Evolutionary conservation across 2,113 vertebrate genomes (phyloP), one percentile per base, ranked within the genome.

Genomic region (Brevimyrus niger): DNA sequence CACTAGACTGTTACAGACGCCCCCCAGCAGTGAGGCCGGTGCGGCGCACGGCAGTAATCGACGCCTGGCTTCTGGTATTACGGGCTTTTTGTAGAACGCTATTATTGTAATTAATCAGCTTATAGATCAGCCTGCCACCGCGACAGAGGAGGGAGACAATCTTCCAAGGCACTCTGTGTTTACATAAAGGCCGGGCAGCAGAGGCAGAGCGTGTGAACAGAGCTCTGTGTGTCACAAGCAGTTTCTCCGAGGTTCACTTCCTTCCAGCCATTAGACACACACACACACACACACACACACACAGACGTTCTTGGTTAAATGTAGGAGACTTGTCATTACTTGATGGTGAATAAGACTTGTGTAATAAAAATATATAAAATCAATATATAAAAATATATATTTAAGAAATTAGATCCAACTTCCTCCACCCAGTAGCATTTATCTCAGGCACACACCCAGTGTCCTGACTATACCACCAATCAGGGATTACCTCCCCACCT

Each of bases 351-450:
- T 27, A 21, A 6, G 76, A 44, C 27, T 46, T 23, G 0, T 38
- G 55, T 27, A 47, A 15, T 13, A 23, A 27, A 31, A 31, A 86
- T 9, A 86, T 4, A 89, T 42, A 83, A 19, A 83, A 21, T 38
- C n/a, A 38, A 82, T 35, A 87, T 50, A 80, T 27, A 83, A 86
- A 85, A 15, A 46, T 51, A 31, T 13, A 31, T 11, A 69, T 69
- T 69, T 31, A 69, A 13, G 61, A 69, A 31, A 93, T 91, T 93
- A 92, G 53, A 91, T 42, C 89, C 47, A 86, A 93, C 92, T 94
- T 94, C 92, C 93, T 91, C 90, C 90, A 58, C 47, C 89, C 90
- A 89, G 58, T 42, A 1, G 87, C 48, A 80, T 88, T 92, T 90
- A 53, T 90, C 83, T 44, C 88, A 51, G 76, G 69, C 51, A 38